A percentile compares a stretch with the other conserved stretches of the same genome.
phyloP scores from a whole-genome alignment of 1,140 invertebrate species.

The Cotesia typhae region DNA sequence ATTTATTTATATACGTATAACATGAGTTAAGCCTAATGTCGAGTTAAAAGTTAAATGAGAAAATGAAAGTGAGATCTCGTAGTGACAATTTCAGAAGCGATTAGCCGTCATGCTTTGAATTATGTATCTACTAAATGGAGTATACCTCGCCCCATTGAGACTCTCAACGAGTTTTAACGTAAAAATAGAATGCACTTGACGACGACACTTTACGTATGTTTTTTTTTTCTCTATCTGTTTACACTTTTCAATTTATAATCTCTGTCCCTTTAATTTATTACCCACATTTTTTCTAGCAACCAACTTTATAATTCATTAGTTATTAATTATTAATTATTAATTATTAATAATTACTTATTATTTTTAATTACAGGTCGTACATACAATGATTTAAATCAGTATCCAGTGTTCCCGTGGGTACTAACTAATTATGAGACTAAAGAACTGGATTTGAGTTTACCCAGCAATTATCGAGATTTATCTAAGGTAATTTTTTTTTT shows the following conservation, averaged over 20 bases:
- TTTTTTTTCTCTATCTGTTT: constrained; percentile 20
- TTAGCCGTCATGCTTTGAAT: constrained; percentile 63
- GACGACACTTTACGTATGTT: constrained; percentile 19
- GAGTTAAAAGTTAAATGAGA: background rate
- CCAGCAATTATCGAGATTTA: constrained; percentile 97
- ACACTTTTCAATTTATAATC: background rate
- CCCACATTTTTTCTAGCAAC: background rate
- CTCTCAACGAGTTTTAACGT: constrained; percentile 47
- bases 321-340: background rate
- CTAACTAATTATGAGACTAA: constrained; percentile 97
- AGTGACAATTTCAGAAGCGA: constrained; percentile 65
- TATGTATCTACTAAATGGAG: constrained; percentile 58
- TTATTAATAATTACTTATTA: constrained; percentile 2
- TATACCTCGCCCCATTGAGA: constrained; percentile 48
- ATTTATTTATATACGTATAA: constrained; percentile 51
- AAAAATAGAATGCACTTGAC: constrained; percentile 52
- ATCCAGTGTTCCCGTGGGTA: constrained; percentile 99
- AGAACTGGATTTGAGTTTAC: constrained; percentile 94
- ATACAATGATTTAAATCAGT: constrained; percentile 99
- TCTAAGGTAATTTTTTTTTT: constrained; percentile 65
- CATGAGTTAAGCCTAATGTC: constrained; percentile 39
- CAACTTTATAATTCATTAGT: background rate
- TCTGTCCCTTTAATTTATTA: constrained; percentile 13
- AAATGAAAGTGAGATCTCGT: constrained; percentile 54
- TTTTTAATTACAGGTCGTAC: constrained; percentile 82